phyloP scores from a whole-genome alignment of 2,797 vertebrate genomes.

The Tauraco hartlaubi region DNA sequence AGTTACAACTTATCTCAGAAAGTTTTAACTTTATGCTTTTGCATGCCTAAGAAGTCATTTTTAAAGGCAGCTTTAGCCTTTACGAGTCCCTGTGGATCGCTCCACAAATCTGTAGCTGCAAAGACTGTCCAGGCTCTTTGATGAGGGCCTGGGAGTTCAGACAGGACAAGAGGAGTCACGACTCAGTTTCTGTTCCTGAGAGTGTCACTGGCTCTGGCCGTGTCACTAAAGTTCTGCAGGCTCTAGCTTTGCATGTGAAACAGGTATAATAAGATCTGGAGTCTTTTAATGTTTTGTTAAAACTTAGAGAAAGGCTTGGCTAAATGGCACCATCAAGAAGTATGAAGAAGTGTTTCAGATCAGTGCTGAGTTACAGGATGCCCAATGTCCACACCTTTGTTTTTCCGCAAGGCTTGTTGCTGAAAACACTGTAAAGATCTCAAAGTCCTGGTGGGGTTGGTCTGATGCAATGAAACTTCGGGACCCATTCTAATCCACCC shows the following conservation, averaged over 20 bases:
- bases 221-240: neutral
- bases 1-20: conserved; percentile 62
- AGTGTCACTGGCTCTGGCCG: rapidly evolving
- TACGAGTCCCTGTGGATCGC: conserved; percentile 28
- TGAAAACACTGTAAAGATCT: neutral
- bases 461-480: neutral
- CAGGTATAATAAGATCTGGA: neutral
- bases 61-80: conserved; percentile 53
- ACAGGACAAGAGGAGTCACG: neutral
- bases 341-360: neutral
- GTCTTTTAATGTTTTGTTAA: neutral
- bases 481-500: neutral
- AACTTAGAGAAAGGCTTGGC: neutral
- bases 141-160: conserved; percentile 36
- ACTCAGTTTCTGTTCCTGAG: neutral
- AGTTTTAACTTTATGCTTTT: conserved; percentile 63
- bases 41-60: conserved; percentile 57
- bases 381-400: neutral
- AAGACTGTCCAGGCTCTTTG: conserved; percentile 42
- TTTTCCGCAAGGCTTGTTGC: neutral
- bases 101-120: conserved; percentile 50
- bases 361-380: neutral
- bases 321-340: neutral
- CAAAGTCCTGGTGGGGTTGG: neutral
- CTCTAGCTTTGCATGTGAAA: neutral